Percentiles rank a stretch among this genome's conserved stretches.
Conservation (phyloP, 2,113 vertebrate species). For the Puntigrus tetrazona region DNA sequence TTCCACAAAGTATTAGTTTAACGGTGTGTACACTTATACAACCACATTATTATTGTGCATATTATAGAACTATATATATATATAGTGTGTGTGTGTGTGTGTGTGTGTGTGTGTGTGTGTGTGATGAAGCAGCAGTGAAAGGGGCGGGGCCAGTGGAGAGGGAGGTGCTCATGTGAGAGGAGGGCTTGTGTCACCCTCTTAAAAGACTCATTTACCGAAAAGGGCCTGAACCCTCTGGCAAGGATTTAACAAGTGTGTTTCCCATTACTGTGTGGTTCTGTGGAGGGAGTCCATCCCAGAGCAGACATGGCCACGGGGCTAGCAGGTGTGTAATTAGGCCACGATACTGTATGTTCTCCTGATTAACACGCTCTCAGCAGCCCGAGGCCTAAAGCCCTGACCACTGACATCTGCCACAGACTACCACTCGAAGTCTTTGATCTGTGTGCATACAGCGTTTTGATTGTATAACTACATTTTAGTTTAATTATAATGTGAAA, state of each 20-base stretch:
- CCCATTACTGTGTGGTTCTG: constrained; percentile 16
- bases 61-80: too few species aligned
- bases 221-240: constrained; percentile 3
- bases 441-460: too few species aligned
- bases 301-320: constrained; percentile 46
- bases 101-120: too few species aligned
- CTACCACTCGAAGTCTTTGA: background rate
- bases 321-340: constrained; percentile 51
- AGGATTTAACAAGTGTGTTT: constrained; percentile 22
- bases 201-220: background rate
- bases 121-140: background rate
- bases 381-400: constrained; percentile 27
- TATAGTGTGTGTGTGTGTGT: too few species aligned
- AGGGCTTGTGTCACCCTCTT: background rate
- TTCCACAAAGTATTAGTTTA: too few species aligned
- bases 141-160: background rate
- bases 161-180: background rate
- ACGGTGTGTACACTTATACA: too few species aligned
- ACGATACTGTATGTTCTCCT: constrained; percentile 31
- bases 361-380: constrained; percentile 12
- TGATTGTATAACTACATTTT: too few species aligned
- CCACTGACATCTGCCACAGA: constrained; percentile 40
- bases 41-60: too few species aligned
- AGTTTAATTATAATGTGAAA: too few species aligned
- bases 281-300: constrained; percentile 3